A percentile compares a stretch with the other conserved stretches of the same genome.
These are phyloP conservation scores for Trachurus trachurus DNA, from an alignment of 2,797 vertebrate genomes.

Conservation along the genomic window DNA sequence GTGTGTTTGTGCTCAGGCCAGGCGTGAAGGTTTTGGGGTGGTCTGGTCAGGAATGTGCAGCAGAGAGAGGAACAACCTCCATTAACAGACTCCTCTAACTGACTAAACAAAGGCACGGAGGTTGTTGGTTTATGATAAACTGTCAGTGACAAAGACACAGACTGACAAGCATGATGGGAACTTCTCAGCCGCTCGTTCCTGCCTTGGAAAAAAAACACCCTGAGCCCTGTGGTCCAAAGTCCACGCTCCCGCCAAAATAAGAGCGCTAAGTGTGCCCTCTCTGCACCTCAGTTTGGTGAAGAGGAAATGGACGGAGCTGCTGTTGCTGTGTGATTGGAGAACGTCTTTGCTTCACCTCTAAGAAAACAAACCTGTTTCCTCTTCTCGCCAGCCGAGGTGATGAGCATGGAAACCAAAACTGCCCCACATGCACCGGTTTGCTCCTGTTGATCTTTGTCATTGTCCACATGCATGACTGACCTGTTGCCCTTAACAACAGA, in stretches of 20 bases:
- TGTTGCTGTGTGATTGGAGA: conserved; percentile 42
- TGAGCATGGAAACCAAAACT: conserved; percentile 25
- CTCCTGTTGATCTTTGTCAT: too few relatives aligned
- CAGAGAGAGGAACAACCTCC: neutral
- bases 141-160: conserved; percentile 31
- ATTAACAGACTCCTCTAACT: neutral
- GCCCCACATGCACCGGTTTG: neutral
- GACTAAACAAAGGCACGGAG: conserved; percentile 59
- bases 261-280: neutral
- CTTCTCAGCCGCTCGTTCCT: conserved; percentile 51
- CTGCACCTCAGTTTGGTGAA: conserved; percentile 25
- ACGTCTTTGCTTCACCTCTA: conserved; percentile 45
- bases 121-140: conserved; percentile 41
- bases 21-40: neutral
- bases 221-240: conserved; percentile 66
- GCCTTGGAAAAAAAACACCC: conserved; percentile 77
- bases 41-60: conserved; percentile 14
- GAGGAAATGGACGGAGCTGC: conserved; percentile 49
- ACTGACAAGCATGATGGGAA: conserved; percentile 46
- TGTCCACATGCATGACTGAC: too few relatives aligned
- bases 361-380: conserved; percentile 48
- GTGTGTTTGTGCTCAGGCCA: conserved; percentile 2
- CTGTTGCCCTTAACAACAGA: too few relatives aligned
- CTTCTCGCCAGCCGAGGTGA: conserved; percentile 19
- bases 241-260: conserved; percentile 51